Percentiles rank a stretch among this genome's conserved stretches.
Conservation (phyloP, 2,113 vertebrate species). For the Ophthalmolycus amberensis region DNA sequence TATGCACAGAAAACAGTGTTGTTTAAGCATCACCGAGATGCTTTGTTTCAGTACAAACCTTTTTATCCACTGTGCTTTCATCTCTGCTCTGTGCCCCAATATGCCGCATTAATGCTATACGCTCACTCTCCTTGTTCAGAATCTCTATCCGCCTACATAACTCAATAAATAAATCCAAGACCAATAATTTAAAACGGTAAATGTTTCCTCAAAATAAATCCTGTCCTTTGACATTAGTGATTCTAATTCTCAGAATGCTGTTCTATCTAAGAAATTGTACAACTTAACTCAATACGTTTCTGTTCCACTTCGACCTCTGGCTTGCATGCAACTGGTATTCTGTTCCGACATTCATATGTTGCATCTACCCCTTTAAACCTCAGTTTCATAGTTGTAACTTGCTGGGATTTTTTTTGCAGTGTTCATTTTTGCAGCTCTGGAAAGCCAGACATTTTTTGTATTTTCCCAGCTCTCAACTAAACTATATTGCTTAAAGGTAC, state of each 20-base stretch:
- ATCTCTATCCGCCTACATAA: constrained; percentile 29
- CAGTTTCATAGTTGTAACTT: background rate
- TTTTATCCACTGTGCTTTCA: constrained; percentile 55
- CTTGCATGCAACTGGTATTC: constrained; percentile 19
- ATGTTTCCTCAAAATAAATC: constrained; percentile 38
- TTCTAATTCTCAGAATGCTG: background rate
- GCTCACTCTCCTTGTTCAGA: constrained; percentile 36
- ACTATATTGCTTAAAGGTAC: background rate
- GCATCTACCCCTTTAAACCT: background rate
- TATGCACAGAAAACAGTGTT: constrained; percentile 48
- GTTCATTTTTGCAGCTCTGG: background rate
- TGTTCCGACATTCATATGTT: background rate
- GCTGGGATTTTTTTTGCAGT: background rate
- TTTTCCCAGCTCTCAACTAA: background rate
- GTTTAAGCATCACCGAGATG: constrained; percentile 43
- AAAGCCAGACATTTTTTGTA: background rate
- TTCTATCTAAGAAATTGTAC: background rate
- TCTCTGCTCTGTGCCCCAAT: constrained; percentile 47
- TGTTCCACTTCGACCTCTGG: background rate
- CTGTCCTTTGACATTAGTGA: constrained; percentile 25
- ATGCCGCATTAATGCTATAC: constrained; percentile 47
- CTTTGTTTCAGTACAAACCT: constrained; percentile 37
- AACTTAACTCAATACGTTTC: background rate
- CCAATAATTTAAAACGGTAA: constrained; percentile 19
- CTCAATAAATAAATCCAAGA: constrained; percentile 15